Base-by-base conservation (phyloP, 2,888 invertebrate species). In the Himalopsyche kuldschensis region DNA sequence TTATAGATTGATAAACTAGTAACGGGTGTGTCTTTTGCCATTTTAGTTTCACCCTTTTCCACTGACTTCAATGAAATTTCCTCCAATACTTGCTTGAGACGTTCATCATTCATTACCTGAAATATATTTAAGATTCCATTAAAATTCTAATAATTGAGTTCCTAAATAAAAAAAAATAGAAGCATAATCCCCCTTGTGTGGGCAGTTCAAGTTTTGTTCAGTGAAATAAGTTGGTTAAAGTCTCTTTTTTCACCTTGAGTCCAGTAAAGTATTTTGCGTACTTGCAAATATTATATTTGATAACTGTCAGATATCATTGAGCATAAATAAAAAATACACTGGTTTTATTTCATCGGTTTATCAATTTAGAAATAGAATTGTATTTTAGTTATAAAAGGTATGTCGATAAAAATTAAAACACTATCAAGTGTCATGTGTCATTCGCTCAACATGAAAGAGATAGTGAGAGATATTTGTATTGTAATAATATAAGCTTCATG, bases 21-120 rank as follows among this genome's bases (percentile, higher is more conserved):
- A 3, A 91, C 89, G n/a, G 91, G 90, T 17, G 91, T 91, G 88
- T n/a, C 89, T 82, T 3, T 88, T 84, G 86, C 89, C 77, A 85
- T 89, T 30, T 86, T 87, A 77, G 81, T 86, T 27, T 87, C 87
- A 30, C 88, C 88, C 89, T 87, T 92, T 88, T 84, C 90, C 3
- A 93, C 87, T 75, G 93, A 91, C 82, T 94, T 93, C 75, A 92
- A 90, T 0, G 96, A 94, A 0, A 94, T 93, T 86, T 94, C 93
- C 86, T 95, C 94, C 82, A 97, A 93, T 0, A 96, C 96, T 82
- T 93, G 91, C 86, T 94, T 93, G 46, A 97, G 91, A 78, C 93
- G 91, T 46, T 94, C 94, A 89, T 97, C 96, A 85, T 94, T 93
- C 86, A 96, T 90, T 55, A 95, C 94, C 93, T 94, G 88, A 0